Evolutionary conservation across 2,888 invertebrate species (phyloP).

Genomic region (Rutpela maculata): DNA sequence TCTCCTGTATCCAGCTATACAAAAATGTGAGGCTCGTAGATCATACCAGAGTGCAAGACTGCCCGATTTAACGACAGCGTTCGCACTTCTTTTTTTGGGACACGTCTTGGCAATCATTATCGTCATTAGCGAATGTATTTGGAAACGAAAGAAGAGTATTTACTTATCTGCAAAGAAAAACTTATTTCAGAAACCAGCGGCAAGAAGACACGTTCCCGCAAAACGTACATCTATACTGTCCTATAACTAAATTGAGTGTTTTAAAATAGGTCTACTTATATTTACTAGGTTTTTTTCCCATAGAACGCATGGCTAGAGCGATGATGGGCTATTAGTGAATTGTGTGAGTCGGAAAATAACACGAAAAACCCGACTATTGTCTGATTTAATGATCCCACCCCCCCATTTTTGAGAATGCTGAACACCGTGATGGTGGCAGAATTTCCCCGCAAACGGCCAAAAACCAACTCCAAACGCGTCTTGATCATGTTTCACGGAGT

Average conservation of each 20-base stretch:
- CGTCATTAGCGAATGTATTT: constrained; percentile 54
- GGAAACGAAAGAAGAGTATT: constrained; percentile 52
- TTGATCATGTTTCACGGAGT: no score
- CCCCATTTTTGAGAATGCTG: no score
- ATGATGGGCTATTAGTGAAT: no score
- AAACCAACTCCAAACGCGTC: no score
- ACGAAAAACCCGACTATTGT: no score
- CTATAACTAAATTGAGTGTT: not conserved
- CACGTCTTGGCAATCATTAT: constrained; percentile 64
- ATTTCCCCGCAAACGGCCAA: no score
- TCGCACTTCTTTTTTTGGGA: constrained; percentile 74
- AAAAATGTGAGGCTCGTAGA: constrained; percentile 75
- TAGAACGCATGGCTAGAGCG: no score
- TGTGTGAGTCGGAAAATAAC: no score
- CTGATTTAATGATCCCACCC: no score
- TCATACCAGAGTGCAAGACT: constrained; percentile 79
- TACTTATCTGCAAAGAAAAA: constrained; percentile 39
- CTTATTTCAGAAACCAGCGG: not conserved
- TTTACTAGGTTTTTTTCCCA: no score
- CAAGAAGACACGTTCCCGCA: not conserved
- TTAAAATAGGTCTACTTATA: no score
- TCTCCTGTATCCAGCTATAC: constrained; percentile 74
- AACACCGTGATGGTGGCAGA: no score
- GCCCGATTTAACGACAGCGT: constrained; percentile 78
- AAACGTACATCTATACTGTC: not conserved